These are phyloP conservation scores for Cephus runcator DNA, from an alignment of 2,888 invertebrate species.

Conservation along the genomic window DNA sequence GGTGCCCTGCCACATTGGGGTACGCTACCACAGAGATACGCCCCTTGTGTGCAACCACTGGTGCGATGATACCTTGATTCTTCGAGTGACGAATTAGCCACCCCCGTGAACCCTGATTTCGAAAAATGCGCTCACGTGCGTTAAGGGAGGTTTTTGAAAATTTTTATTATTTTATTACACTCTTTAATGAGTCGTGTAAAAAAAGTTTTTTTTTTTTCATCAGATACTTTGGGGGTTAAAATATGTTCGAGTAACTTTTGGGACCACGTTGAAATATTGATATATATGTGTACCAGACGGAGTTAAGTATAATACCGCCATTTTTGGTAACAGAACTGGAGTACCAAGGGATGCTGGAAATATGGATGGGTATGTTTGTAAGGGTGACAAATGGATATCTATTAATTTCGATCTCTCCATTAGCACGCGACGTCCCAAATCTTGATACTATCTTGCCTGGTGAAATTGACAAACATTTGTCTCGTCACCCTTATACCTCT, in stretches of 20 bases:
- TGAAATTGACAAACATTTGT: constrained; percentile 23
- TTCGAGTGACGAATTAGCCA: constrained; percentile 60
- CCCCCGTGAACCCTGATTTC: constrained; percentile 32
- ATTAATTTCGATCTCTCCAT: constrained; percentile 23
- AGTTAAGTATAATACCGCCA: too few relatives aligned
- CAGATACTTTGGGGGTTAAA: too few relatives aligned
- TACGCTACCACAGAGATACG: constrained; percentile 46
- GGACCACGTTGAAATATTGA: too few relatives aligned
- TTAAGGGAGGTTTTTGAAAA: too few relatives aligned
- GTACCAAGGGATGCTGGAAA: too few relatives aligned
- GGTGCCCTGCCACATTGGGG: constrained; percentile 23
- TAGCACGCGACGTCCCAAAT: constrained; percentile 1
- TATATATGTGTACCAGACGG: too few relatives aligned
- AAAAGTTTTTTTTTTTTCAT: too few relatives aligned
- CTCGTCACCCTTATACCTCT: constrained; percentile 5
- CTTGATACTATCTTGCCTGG: constrained; percentile 17
- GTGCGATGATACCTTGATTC: constrained; percentile 60
- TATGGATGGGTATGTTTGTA: background rate
- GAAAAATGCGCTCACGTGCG: too few relatives aligned
- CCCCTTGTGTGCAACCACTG: constrained; percentile 62
- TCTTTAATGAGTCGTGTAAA: too few relatives aligned
- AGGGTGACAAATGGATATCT: constrained; percentile 14
- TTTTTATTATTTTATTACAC: too few relatives aligned
- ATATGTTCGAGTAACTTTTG: too few relatives aligned
- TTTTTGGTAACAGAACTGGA: too few relatives aligned